phyloP scores from a whole-genome alignment of 2,888 invertebrate genomes.

The Philonicus albiceps region DNA sequence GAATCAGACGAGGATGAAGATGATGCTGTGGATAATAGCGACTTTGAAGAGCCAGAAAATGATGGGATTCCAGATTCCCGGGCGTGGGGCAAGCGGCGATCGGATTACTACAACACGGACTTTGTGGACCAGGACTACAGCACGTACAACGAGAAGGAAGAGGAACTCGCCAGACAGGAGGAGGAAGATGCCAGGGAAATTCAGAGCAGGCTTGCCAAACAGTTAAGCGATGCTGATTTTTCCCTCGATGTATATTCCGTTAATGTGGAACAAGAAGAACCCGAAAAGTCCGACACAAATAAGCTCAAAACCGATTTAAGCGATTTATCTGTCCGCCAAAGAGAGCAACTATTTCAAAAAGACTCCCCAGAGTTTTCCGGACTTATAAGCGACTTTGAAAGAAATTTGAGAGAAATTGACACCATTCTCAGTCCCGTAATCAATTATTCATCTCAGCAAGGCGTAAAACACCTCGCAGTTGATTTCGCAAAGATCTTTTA shows the following conservation, averaged over 20 bases:
- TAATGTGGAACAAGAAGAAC: constrained; percentile 48
- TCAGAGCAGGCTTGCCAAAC: constrained; percentile 77
- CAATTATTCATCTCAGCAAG: constrained; percentile 66
- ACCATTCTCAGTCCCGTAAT: constrained; percentile 74
- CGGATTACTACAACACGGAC: constrained; percentile 84
- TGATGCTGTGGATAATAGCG: constrained; percentile 69
- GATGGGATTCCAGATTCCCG: constrained; percentile 79
- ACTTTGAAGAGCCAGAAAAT: constrained; percentile 78
- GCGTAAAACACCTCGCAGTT: constrained; percentile 50
- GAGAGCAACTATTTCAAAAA: constrained; percentile 77
- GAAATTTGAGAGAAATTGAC: constrained; percentile 72
- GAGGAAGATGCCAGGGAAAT: constrained; percentile 84
- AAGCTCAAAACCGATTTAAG: constrained; percentile 79
- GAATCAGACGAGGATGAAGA: constrained; percentile 63
- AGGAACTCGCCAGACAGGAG: constrained; percentile 79
- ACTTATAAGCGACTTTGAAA: constrained; percentile 80
- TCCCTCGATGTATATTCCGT: constrained; percentile 68
- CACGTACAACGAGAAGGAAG: constrained; percentile 65
- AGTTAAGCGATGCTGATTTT: constrained; percentile 82
- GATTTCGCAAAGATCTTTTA: background rate
- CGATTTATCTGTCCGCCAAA: constrained; percentile 78
- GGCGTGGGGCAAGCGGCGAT: constrained; percentile 88
- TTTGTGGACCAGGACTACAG: constrained; percentile 86
- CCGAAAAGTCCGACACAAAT: constrained; percentile 52
- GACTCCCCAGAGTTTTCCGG: constrained; percentile 88